These are phyloP conservation scores for Litocranius walleri DNA, from an alignment of 2,113 vertebrate species.

Conservation along the genomic window DNA sequence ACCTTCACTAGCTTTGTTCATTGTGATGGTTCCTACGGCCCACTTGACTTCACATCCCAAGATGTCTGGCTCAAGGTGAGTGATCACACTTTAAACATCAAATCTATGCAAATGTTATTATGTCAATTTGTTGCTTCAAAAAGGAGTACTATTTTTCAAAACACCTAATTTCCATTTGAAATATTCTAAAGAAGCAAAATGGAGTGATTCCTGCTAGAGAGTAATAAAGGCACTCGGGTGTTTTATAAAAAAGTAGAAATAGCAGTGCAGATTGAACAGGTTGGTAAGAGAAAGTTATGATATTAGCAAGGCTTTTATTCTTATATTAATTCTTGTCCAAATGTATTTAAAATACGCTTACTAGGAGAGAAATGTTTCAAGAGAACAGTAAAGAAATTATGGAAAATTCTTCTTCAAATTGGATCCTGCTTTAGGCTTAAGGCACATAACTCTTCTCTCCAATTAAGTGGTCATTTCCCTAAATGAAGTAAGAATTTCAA, in stretches of 20 bases:
- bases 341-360: background rate
- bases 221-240: background rate
- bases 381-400: background rate
- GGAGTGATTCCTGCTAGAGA: background rate
- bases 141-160: background rate
- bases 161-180: background rate
- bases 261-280: background rate
- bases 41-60: background rate
- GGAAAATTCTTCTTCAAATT: background rate
- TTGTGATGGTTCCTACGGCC: background rate
- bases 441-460: background rate
- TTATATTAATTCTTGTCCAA: background rate
- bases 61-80: background rate
- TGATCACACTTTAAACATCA: background rate
- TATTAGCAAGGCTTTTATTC: background rate
- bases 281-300: background rate
- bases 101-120: background rate
- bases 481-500: background rate
- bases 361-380: background rate
- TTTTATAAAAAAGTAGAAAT: background rate
- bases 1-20: background rate
- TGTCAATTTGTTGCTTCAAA: background rate
- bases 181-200: constrained; percentile 7
- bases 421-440: background rate
- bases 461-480: background rate